Evolutionary conservation across 2,113 vertebrate species (phyloP), one percentile per base, ranked within the genome.

Genomic region (Sylvilagus bachmani): DNA sequence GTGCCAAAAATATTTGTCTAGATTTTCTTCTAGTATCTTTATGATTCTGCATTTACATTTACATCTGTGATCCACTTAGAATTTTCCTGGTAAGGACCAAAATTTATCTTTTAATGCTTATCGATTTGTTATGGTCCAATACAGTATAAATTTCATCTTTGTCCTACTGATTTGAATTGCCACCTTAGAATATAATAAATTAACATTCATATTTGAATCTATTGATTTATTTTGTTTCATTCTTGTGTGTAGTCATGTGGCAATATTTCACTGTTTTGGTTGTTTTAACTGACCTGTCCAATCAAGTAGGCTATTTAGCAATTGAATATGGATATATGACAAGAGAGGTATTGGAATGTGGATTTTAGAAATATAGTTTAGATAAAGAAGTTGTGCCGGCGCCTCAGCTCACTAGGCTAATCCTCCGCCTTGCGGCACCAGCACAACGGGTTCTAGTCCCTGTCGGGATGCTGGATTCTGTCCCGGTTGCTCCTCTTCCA

Each of bases 21-120:
- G 66, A 66, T 86, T 86, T 92, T 82, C 69, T 92, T 75, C 14
- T 5, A 55, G 44, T 79, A 51, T 21, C n/a, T 74, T 86, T 55
- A 49, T 62, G 22, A 17, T 25, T 67, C 87, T 69, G 29, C 17
- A 67, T 85, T 91, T 85, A 11, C 51, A 44, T 88, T 88, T 70
- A 12, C 3, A 64, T 24, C 25, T 92, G 64, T 85, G 44, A 92
- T 90, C 21, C 11, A 58, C 36, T 55, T 82, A 44, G 73, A 36
- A 3, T 62, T 93, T 67, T 38, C 49, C 2, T 77, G 22, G n/a
- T 71, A 77, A 80, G 25, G 22, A 53, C 87, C 14, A 75, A 62
- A 58, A n/a, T 73, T 81, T 73, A 27, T 61, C 21, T 78, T 74
- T 80, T 25, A 61, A 66, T 71, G 5, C 14, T 64, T 88, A 84